Evolutionary conservation across 2,888 invertebrate genomes (phyloP).

Genomic region (Theodoxus fluviatilis): DNA sequence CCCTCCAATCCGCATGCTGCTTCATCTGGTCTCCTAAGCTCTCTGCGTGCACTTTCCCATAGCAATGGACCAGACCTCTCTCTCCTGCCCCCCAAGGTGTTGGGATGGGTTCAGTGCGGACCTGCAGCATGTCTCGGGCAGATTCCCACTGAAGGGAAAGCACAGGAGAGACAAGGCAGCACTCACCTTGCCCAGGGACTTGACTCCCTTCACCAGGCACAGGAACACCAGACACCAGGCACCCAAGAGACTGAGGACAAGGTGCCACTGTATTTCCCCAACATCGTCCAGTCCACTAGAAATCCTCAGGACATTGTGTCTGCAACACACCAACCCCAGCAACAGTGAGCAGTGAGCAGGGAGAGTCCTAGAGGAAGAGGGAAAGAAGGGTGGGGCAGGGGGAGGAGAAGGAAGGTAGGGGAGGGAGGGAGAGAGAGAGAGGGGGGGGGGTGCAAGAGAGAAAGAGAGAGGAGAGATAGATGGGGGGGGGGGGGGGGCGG

Average conservation of each 20-base stretch:
- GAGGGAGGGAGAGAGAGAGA: not conserved
- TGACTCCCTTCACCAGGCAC: conserved; percentile 59
- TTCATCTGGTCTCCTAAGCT: too few species aligned
- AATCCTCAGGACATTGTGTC: conserved; percentile 51
- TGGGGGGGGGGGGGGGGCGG: not conserved
- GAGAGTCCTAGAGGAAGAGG: too few species aligned
- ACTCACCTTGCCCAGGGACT: conserved; percentile 52
- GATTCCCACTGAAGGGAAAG: not conserved
- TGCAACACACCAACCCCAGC: conserved; percentile 27
- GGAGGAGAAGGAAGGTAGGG: not conserved
- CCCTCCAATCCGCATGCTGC: too few species aligned
- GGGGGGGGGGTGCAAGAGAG: not conserved
- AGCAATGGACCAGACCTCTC: too few species aligned
- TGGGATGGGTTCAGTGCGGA: too few species aligned
- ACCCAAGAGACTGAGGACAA: conserved; percentile 47
- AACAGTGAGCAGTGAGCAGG: too few species aligned
- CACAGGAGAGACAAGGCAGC: not conserved
- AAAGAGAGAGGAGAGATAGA: not conserved
- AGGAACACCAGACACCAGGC: conserved; percentile 59
- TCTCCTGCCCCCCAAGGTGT: too few species aligned
- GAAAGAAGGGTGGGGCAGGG: not conserved
- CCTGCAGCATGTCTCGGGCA: too few species aligned
- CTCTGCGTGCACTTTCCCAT: too few species aligned
- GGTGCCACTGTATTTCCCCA: conserved; percentile 48
- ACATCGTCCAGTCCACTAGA: conserved; percentile 54